Evolutionary conservation across 2,888 invertebrate species (phyloP).

Genomic region (Agriopis marginaria): DNA sequence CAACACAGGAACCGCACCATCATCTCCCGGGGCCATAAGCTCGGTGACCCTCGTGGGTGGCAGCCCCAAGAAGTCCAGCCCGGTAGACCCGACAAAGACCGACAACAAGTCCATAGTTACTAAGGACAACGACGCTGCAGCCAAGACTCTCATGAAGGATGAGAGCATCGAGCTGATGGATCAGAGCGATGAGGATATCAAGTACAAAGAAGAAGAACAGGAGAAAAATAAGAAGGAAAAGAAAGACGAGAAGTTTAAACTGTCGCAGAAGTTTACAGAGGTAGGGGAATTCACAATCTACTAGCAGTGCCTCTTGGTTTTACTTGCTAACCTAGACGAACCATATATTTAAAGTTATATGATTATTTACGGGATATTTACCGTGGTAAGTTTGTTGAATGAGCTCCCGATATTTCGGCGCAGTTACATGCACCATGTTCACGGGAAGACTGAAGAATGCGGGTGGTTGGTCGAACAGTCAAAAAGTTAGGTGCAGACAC

Average conservation of each 20-base stretch:
- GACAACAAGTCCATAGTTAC: constrained; percentile 61
- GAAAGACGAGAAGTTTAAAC: constrained; percentile 79
- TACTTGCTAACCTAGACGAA: no score
- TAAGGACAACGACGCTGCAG: constrained; percentile 72
- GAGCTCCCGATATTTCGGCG: no score
- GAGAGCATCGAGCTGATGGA: constrained; percentile 81
- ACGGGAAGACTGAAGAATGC: no score
- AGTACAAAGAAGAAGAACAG: constrained; percentile 78
- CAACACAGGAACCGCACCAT: constrained; percentile 82
- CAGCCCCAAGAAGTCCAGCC: constrained; percentile 78
- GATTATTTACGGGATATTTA: no score
- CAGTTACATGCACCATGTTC: no score
- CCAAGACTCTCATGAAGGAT: constrained; percentile 67
- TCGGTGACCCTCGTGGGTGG: constrained; percentile 89
- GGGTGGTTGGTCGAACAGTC: no score
- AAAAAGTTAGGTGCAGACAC: no score
- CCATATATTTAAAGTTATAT: no score
- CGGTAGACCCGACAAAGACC: constrained; percentile 59
- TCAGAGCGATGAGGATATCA: constrained; percentile 78
- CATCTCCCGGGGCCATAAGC: constrained; percentile 91
- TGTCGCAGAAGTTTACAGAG: constrained; percentile 80
- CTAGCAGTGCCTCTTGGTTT: no score
- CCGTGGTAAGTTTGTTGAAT: no score
- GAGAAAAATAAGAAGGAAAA: constrained; percentile 75
- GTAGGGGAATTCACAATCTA: constrained; percentile 52